These are phyloP conservation scores for Corapipo altera DNA, from an alignment of 2,113 vertebrate genomes.

Conservation along the genomic window DNA sequence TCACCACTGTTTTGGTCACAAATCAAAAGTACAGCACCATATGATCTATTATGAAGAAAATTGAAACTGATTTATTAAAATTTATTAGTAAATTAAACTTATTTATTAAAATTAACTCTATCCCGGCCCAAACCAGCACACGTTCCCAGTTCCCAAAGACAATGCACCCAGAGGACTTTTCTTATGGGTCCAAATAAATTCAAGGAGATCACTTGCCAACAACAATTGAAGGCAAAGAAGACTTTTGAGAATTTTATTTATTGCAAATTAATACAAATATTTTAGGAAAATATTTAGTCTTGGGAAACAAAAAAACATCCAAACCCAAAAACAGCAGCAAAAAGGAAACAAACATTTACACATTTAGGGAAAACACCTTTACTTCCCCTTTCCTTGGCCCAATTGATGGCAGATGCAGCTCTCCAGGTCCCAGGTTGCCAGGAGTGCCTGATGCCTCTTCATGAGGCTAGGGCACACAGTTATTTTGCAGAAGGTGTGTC, in stretches of 20 bases:
- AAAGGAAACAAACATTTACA: neutral
- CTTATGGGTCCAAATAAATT: neutral
- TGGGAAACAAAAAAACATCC: neutral
- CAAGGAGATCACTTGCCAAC: neutral
- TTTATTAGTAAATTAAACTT: neutral
- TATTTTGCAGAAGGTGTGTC: too few species aligned
- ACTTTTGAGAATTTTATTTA: neutral
- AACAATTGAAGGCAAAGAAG: neutral
- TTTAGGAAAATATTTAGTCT: neutral
- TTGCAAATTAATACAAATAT: neutral
- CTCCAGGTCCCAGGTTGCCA: too few species aligned
- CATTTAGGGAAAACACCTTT: neutral
- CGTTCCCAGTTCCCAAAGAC: neutral
- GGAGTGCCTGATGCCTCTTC: too few species aligned
- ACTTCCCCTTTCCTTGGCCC: neutral
- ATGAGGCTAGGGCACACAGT: too few species aligned
- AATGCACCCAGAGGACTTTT: neutral
- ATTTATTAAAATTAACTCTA: neutral
- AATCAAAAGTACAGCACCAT: neutral
- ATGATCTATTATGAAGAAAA: neutral
- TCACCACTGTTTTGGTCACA: neutral
- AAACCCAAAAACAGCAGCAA: neutral
- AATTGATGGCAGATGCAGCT: too few species aligned
- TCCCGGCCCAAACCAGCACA: neutral
- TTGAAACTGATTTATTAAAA: neutral